phyloP scores from a whole-genome alignment of 2,797 vertebrate genomes.

The Oreochromis mossambicus region DNA sequence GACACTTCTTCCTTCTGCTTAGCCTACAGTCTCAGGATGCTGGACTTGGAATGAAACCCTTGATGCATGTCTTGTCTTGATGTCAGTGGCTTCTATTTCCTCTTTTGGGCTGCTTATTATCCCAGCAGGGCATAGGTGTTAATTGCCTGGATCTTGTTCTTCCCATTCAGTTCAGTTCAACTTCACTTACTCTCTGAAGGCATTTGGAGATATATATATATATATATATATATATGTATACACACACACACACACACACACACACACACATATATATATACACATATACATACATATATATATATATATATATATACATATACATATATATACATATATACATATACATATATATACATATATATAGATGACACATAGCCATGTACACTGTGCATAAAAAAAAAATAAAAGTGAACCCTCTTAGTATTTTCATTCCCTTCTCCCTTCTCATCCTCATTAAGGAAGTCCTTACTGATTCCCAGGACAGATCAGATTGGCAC shows the following conservation, averaged over 20 bases:
- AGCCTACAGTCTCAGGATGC: neutral
- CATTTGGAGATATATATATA: neutral
- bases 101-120: neutral
- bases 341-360: too few relatives aligned
- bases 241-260: too few relatives aligned
- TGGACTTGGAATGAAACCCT: neutral
- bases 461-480: neutral
- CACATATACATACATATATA: too few relatives aligned
- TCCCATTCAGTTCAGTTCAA: neutral
- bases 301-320: accelerated
- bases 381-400: neutral
- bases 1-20: neutral
- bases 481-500: constrained; percentile 9
- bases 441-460: neutral
- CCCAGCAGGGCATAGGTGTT: neutral
- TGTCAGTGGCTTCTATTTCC: neutral
- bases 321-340: accelerated
- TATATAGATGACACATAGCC: neutral
- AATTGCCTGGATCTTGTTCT: neutral
- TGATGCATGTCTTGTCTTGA: neutral
- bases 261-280: too few relatives aligned
- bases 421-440: neutral
- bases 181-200: neutral
- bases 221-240: too few relatives aligned
- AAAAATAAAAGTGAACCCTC: neutral